A percentile compares a stretch with the other conserved stretches of the same genome.
Conservation (phyloP, 2,797 vertebrate species). For the Propithecus deckenii region DNA sequence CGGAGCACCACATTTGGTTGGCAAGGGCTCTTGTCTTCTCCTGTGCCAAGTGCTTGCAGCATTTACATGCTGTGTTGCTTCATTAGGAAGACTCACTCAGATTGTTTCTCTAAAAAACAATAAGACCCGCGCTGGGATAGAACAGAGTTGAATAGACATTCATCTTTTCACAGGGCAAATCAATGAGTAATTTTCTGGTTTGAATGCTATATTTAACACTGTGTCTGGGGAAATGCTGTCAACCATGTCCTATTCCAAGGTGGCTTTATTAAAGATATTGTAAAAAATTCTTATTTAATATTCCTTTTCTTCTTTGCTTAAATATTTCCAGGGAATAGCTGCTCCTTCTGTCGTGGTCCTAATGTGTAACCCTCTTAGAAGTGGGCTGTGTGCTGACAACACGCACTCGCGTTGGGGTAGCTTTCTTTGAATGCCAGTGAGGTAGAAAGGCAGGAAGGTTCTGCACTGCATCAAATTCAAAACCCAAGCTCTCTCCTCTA, state of each 20-base stretch:
- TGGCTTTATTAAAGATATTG: conserved; percentile 58
- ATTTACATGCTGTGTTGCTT: conserved; percentile 1
- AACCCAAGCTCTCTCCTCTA: background rate
- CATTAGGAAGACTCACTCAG: conserved; percentile 36
- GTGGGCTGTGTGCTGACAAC: background rate
- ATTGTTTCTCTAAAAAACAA: conserved; percentile 44
- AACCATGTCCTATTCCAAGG: conserved; percentile 36
- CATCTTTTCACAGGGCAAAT: conserved; percentile 75
- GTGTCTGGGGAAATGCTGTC: conserved; percentile 59
- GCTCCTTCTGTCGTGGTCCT: background rate
- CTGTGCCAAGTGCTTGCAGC: background rate
- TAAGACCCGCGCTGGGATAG: conserved; percentile 27
- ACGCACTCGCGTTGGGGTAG: accelerated
- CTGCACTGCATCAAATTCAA: background rate
- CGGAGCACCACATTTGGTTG: background rate
- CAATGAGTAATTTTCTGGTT: conserved; percentile 75
- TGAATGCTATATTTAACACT: conserved; percentile 69
- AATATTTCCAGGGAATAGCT: background rate
- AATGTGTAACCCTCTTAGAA: background rate
- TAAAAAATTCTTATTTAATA: conserved; percentile 21
- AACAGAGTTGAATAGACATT: conserved; percentile 62
- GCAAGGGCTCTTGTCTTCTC: background rate
- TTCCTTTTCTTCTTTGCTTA: conserved; percentile 49
- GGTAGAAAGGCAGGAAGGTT: background rate
- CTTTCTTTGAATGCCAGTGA: background rate